Percentiles rank a stretch among this genome's conserved stretches.
Evolutionary conservation across 2,888 invertebrate genomes (phyloP).

Genomic region (Flexamia atlantica): DNA sequence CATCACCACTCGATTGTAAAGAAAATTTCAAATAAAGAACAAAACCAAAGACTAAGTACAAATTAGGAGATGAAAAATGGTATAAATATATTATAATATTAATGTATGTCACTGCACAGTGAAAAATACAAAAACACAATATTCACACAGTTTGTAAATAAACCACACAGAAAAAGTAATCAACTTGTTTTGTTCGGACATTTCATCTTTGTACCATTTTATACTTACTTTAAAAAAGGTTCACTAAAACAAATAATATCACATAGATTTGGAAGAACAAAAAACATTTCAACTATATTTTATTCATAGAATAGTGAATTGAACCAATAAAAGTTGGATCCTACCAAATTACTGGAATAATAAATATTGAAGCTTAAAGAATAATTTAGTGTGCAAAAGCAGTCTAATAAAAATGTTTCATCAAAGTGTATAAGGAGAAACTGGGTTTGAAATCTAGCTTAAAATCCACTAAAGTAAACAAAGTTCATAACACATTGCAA

Average conservation of each 20-base stretch:
- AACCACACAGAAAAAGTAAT: not conserved
- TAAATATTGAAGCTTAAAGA: not conserved
- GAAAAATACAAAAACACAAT: not conserved
- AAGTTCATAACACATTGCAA: too few relatives aligned
- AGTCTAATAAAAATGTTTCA: not conserved
- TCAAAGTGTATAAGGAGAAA: too few relatives aligned
- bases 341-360: too few relatives aligned
- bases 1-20: slow-evolving; percentile 6
- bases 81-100: not conserved
- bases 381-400: not conserved
- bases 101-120: not conserved
- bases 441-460: too few relatives aligned
- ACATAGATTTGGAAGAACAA: not conserved
- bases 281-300: not conserved
- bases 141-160: not conserved
- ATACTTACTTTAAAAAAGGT: not conserved
- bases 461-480: too few relatives aligned
- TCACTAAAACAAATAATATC: slow-evolving; percentile 5
- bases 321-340: not conserved
- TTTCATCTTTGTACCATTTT: not conserved
- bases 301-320: not conserved
- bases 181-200: not conserved
- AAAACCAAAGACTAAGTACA: slow-evolving; percentile 5
- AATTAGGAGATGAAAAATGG: not conserved
- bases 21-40: slow-evolving; percentile 13